These are phyloP conservation scores for Suricata suricatta DNA, from an alignment of 2,113 vertebrate species.

Conservation along the genomic window DNA sequence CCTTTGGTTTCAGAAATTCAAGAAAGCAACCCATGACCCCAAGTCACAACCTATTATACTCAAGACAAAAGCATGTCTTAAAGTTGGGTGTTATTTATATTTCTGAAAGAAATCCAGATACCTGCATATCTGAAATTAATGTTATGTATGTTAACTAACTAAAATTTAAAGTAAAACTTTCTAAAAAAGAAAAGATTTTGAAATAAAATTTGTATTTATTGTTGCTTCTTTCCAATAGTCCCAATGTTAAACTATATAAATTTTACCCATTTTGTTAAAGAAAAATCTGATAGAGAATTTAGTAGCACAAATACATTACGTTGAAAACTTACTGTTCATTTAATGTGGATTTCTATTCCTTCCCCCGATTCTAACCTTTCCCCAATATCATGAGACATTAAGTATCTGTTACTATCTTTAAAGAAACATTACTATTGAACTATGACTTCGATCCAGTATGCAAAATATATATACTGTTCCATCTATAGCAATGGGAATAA, in stretches of 20 bases:
- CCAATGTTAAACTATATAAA: background rate
- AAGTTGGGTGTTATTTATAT: background rate
- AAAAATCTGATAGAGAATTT: background rate
- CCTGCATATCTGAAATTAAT: no score
- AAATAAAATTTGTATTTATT: background rate
- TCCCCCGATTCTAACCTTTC: background rate
- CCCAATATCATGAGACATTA: background rate
- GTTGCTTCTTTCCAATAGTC: background rate
- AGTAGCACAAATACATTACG: background rate
- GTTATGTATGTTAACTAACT: background rate
- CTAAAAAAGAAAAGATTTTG: background rate
- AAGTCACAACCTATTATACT: background rate
- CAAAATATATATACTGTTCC: background rate
- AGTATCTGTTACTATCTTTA: background rate
- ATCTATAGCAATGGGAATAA: background rate
- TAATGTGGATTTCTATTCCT: background rate
- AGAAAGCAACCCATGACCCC: background rate
- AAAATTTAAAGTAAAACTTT: background rate
- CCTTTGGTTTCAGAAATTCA: background rate
- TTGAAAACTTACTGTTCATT: background rate
- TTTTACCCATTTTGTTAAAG: background rate
- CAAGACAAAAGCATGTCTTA: background rate
- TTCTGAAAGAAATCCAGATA: no score
- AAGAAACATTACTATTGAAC: background rate
- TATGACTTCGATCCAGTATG: background rate